Base-by-base conservation (phyloP, 2,113 vertebrate species). In the Nerophis ophidion region DNA sequence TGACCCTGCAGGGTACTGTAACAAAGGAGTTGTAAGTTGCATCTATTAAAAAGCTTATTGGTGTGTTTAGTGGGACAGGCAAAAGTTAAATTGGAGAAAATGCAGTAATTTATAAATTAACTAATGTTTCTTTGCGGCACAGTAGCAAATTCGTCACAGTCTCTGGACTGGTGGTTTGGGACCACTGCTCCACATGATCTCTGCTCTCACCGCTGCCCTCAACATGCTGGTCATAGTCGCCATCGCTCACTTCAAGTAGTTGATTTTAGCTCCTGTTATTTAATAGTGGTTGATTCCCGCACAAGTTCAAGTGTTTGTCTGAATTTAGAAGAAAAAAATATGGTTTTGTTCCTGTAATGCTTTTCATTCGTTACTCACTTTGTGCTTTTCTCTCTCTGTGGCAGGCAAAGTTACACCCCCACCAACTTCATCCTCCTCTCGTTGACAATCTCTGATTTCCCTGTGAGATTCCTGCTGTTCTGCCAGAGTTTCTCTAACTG, bases 331-430 rank as follows among this genome's bases (percentile, higher is more conserved):
- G 38, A 9, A 40, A 9, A 40, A 4, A 14, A 8, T 33, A 7
- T 53, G 5, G 9, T 33, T 61, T 15, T 19, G 6, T 13, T 13
- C 15, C 10, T 53, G n/a, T 42, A 14, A 9, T 52, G 11, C 16
- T 5, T 19, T 2, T 8, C 1, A 10, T 52, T 16, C 45, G 8
- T 45, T 26, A 26, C 26, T 26, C 26, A 26, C 26, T 2, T 26
- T 26, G 26, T 26, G 26, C 26, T 26, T 12, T 13, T 51, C 11
- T 55, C 19, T 49, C 11, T 7, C n/a, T 5, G 34, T 12, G 17
- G 62, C 74, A 87, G 74, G 65, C 71, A 84, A 59, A 82, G 87
- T 14, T 83, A 87, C 60, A 84, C 76, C 14, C 64, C 77, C 6
- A 81, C 78, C 57, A 84, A 87, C 57, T n/a, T 76, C 47, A 63